phyloP scores from a whole-genome alignment of 1,140 invertebrate species.

The Lordiphosa stackelbergi region DNA sequence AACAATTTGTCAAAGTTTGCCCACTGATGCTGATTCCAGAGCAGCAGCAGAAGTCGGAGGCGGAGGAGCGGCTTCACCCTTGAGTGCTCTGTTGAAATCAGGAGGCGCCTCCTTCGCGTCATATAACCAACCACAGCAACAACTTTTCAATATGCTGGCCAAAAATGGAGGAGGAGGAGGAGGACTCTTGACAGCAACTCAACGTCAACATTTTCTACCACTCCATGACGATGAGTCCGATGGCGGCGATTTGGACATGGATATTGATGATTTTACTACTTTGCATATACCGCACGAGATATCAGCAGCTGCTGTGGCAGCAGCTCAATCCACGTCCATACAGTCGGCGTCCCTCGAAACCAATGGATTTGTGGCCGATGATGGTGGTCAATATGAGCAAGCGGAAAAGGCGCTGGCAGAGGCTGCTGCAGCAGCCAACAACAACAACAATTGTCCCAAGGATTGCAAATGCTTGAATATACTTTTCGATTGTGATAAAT shows the following conservation, averaged over 20 bases:
- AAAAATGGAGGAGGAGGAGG: conserved; percentile 39
- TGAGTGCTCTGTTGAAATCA: conserved; percentile 58
- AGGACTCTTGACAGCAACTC: conserved; percentile 13
- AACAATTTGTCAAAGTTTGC: conserved; percentile 68
- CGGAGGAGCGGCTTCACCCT: conserved; percentile 21
- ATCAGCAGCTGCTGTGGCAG: conserved; percentile 12
- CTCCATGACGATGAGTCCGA: conserved; percentile 49
- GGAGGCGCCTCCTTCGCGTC: conserved; percentile 59
- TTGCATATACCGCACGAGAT: conserved; percentile 36
- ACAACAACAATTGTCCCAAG: conserved; percentile 77
- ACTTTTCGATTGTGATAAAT: conserved; percentile 81
- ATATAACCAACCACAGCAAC: conserved; percentile 67
- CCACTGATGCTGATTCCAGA: conserved; percentile 42
- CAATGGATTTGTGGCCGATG: conserved; percentile 68
- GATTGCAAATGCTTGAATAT: conserved; percentile 80
- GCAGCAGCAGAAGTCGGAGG: conserved; percentile 1
- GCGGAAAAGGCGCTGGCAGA: conserved; percentile 56
- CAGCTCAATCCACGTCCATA: conserved; percentile 18
- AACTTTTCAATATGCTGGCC: conserved; percentile 66
- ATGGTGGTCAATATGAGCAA: conserved; percentile 67
- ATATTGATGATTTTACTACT: conserved; percentile 42
- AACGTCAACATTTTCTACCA: conserved; percentile 36
- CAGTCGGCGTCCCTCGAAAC: conserved; percentile 60
- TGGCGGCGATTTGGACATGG: conserved; percentile 21
- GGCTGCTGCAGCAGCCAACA: conserved; percentile 42